A percentile compares a stretch with the other conserved stretches of the same genome.
These are phyloP conservation scores for Panagrolaimus sp. DNA, from an alignment of 1,140 invertebrate species.

Conservation along the genomic window DNA sequence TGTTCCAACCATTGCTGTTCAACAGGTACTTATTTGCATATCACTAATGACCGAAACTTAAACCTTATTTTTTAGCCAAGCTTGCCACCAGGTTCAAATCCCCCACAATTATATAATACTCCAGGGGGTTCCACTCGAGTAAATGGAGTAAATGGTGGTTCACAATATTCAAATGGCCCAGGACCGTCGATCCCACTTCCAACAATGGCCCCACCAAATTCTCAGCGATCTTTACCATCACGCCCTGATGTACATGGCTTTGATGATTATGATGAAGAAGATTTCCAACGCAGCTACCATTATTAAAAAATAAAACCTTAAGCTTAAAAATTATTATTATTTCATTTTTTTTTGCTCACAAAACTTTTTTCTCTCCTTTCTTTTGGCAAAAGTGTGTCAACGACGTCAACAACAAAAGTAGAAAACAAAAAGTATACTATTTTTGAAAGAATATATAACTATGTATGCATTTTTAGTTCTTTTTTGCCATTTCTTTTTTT, in stretches of 20 bases:
- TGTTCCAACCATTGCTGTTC: slow-evolving; percentile 19
- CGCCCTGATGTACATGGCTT: slow-evolving; percentile 21
- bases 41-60: too few relatives aligned
- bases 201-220: slow-evolving; percentile 18
- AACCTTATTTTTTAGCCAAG: slow-evolving; percentile 31
- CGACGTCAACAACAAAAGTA: too few relatives aligned
- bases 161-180: slow-evolving; percentile 13
- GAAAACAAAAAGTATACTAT: too few relatives aligned
- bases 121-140: not conserved
- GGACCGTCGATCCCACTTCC: slow-evolving; percentile 23
- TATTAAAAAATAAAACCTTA: not conserved
- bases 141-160: not conserved
- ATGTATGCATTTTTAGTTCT: too few relatives aligned
- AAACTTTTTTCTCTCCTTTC: too few relatives aligned
- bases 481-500: too few relatives aligned
- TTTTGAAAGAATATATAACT: too few relatives aligned
- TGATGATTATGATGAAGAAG: slow-evolving; percentile 40
- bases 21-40: too few relatives aligned
- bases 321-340: not conserved
- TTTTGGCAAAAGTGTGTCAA: too few relatives aligned
- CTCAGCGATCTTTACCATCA: too few relatives aligned
- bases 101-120: slow-evolving; percentile 17
- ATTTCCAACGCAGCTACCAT: slow-evolving; percentile 17
- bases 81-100: slow-evolving; percentile 22
- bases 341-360: too few relatives aligned